A percentile compares a stretch with the other conserved stretches of the same genome.
These are phyloP conservation scores for Cydia amplana DNA, from an alignment of 1,140 invertebrate genomes.

Conservation along the genomic window DNA sequence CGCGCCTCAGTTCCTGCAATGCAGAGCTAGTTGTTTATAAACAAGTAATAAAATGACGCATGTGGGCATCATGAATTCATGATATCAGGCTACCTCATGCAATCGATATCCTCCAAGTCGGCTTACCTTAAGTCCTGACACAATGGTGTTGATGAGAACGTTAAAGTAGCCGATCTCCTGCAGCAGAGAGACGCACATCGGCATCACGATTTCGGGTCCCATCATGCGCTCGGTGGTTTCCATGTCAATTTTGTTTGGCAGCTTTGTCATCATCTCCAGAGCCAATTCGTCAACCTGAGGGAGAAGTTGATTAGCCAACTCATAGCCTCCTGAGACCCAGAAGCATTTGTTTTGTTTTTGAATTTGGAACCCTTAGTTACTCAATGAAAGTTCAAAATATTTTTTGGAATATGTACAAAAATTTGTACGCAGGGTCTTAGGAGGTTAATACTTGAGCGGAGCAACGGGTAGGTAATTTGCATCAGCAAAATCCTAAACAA, in stretches of 20 bases:
- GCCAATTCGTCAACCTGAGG: slow-evolving; percentile 85
- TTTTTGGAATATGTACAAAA: too few relatives aligned
- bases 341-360: too few relatives aligned
- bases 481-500: too few relatives aligned
- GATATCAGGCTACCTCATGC: background rate
- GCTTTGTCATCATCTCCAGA: slow-evolving; percentile 84
- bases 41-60: background rate
- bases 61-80: background rate
- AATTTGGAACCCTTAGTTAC: too few relatives aligned
- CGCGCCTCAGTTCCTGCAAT: slow-evolving; percentile 85
- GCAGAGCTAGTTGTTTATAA: background rate
- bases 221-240: slow-evolving; percentile 86
- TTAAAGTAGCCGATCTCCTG: slow-evolving; percentile 87
- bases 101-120: background rate
- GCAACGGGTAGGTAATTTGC: too few relatives aligned
- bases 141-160: slow-evolving; percentile 65
- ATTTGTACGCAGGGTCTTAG: too few relatives aligned
- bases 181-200: slow-evolving; percentile 89
- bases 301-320: background rate
- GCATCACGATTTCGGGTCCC: slow-evolving; percentile 83
- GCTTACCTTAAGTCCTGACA: slow-evolving; percentile 63
- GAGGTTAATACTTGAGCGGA: too few relatives aligned
- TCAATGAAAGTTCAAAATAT: too few relatives aligned
- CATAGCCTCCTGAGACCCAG: too few relatives aligned
- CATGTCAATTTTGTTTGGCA: slow-evolving; percentile 87